Percentiles rank a stretch among this genome's conserved stretches.
These are phyloP conservation scores for Bilobella aurantiaca DNA, from an alignment of 1,140 invertebrate genomes.

Conservation along the genomic window DNA sequence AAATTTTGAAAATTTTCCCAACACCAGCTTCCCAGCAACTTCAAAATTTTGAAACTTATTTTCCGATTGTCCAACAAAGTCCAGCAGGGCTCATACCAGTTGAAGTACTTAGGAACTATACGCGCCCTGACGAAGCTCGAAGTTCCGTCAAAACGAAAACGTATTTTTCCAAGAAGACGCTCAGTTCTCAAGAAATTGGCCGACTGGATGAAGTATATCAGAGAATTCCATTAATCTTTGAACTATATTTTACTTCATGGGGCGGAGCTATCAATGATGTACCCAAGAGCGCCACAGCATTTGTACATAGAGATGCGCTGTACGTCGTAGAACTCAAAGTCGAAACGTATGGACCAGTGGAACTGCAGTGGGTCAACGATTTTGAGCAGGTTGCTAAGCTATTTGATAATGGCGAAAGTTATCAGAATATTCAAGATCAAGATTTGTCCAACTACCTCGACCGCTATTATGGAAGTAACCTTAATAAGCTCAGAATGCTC, in stretches of 20 bases:
- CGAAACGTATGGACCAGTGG: neutral
- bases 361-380: neutral
- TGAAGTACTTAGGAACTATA: neutral
- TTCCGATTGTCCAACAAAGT: neutral
- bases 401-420: neutral
- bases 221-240: neutral
- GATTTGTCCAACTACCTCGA: neutral
- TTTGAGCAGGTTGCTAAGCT: neutral
- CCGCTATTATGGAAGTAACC: neutral
- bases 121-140: neutral
- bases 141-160: neutral
- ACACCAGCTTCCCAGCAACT: neutral
- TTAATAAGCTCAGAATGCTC: neutral
- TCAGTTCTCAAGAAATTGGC: neutral
- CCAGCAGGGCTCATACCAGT: neutral
- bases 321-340: neutral
- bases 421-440: constrained; percentile 6
- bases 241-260: too few species aligned
- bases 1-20: neutral
- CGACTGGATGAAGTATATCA: neutral
- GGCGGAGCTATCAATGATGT: neutral
- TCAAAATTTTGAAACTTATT: neutral
- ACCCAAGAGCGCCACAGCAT: neutral
- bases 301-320: neutral
- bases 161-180: neutral